Conservation (phyloP, 2,113 vertebrate genomes). For the Gavialis gangeticus region DNA sequence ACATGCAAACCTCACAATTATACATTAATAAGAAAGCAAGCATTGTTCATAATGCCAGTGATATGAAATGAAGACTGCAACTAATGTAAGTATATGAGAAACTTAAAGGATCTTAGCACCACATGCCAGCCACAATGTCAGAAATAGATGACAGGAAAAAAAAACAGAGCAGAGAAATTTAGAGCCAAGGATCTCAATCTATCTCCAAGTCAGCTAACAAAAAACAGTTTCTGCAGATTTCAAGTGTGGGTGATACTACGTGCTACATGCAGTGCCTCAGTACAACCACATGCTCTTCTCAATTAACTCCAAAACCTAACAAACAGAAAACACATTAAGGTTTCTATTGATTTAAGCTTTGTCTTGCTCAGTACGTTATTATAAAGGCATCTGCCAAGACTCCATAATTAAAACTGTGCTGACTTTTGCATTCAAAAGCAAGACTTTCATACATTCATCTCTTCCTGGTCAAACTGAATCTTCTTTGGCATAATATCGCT, state of each 20-base stretch:
- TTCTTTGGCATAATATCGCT: background rate
- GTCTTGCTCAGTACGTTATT: rapidly evolving
- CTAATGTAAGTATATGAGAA: constrained; percentile 21
- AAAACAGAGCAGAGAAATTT: background rate
- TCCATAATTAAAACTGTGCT: background rate
- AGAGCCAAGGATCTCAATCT: background rate
- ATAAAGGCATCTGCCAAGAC: rapidly evolving
- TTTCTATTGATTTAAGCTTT: background rate
- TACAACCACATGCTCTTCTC: rapidly evolving
- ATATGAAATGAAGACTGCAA: constrained; percentile 43
- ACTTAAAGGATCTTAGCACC: background rate
- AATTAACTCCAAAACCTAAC: background rate
- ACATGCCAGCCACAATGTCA: background rate
- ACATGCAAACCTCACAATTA: constrained; percentile 17
- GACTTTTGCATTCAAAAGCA: background rate
- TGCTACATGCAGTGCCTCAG: background rate
- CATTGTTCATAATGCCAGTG: constrained; percentile 51
- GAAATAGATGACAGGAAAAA: background rate
- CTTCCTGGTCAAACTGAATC: background rate
- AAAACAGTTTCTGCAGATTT: background rate
- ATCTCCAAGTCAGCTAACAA: rapidly evolving
- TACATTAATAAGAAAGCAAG: constrained; percentile 14
- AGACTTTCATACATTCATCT: background rate
- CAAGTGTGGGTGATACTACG: rapidly evolving
- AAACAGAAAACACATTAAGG: rapidly evolving